Evolutionary conservation across 1,140 invertebrate species (phyloP), one percentile per base, ranked within the genome.

Genomic region (Panagrolaimus sp.): DNA sequence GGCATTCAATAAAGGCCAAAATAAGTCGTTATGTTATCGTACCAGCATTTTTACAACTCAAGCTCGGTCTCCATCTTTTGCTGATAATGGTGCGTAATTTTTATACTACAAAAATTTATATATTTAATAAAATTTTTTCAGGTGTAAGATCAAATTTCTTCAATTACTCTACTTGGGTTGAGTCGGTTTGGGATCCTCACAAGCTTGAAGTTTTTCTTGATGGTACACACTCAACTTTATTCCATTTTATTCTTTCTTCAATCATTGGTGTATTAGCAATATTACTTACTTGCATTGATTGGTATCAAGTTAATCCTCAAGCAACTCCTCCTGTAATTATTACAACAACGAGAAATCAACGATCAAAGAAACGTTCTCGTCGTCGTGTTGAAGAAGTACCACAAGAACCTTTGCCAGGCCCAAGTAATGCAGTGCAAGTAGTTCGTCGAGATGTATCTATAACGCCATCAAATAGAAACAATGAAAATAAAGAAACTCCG

Each of bases 141-240:
- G 31, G 31, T 38, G 31, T 38, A 38, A 1, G 27, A 25, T 27
- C 51, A 1, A 16, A 57, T 11, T 16, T 20, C 8, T 11, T 23
- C 1, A 57, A 57, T 25, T 57, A 57, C 8, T 57, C 51, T 11
- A 57, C 51, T 25, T 57, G 51, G 51, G 51, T 57, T 27, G 51
- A 57, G 20, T 57, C 51, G 1, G 51, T 57, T 27, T 57, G 51
- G 51, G 51, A 57, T 57, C 51, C 20, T 11, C 20, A 27, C 1
- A 57, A 57, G 51, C 8, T 57, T 57, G 51, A 57, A 57, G 51
- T 57, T 27, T 57, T 57, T 13, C 51, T 57, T 27, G 51, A 57
- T 20, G 20, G 51, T 16, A 27, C 51, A 20, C 51, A 57, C 20
- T 57, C 51, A 1, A 57, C 51, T 13, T 25, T 57, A 8, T 20